These are phyloP conservation scores for Eupithecia exiguata DNA, from an alignment of 2,888 invertebrate species.

Conservation along the genomic window DNA sequence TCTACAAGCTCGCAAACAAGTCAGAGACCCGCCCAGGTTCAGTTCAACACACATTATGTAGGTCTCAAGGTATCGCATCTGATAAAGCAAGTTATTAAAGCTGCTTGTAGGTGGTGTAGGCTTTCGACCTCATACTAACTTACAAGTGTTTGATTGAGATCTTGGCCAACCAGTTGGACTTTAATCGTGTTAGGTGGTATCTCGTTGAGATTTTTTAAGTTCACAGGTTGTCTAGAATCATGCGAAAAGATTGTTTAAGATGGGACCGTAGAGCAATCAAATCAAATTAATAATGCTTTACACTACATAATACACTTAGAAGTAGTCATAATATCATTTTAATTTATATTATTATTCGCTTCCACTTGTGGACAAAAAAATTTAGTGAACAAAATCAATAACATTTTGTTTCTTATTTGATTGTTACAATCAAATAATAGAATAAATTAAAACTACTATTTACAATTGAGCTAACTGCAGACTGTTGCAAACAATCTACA, in stretches of 20 bases:
- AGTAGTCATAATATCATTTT: no score
- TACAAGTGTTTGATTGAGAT: background rate
- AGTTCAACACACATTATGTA: background rate
- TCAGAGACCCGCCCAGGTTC: conserved; percentile 1
- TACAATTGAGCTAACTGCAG: no score
- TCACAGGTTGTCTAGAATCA: background rate
- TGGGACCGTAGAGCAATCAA: no score
- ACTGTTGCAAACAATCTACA: no score
- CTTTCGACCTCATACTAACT: background rate
- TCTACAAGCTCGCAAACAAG: background rate
- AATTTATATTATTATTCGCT: no score
- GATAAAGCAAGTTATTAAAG: background rate
- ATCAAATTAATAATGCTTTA: no score
- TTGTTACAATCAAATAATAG: no score
- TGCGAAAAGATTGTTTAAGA: background rate
- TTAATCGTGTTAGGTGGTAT: background rate
- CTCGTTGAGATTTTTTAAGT: background rate
- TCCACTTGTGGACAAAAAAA: no score
- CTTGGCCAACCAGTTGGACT: background rate
- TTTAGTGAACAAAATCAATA: no score
- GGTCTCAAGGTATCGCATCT: background rate
- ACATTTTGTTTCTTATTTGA: no score
- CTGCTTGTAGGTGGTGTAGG: background rate
- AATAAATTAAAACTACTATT: no score
- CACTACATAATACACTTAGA: no score